phyloP scores from a whole-genome alignment of 2,113 vertebrate genomes.

The Silurus meridionalis region DNA sequence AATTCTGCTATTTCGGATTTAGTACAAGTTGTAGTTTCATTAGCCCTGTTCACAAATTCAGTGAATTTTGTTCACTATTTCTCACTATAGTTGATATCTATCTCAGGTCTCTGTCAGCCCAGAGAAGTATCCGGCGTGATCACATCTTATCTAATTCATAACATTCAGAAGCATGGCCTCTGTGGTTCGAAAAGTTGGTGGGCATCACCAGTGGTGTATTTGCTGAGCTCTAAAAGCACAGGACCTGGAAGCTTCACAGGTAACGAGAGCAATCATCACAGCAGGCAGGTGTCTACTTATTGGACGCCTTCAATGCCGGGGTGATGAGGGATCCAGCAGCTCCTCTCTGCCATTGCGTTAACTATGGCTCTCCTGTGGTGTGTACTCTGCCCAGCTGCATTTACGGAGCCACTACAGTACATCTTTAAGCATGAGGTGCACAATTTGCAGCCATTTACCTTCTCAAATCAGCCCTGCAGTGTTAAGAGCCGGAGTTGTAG shows the following conservation, averaged over 20 bases:
- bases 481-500: constrained; percentile 29
- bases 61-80: background rate
- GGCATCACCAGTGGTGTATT: constrained; percentile 38
- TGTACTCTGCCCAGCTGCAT: constrained; percentile 44
- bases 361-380: constrained; percentile 45
- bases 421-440: constrained; percentile 37
- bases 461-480: constrained; percentile 34
- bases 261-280: constrained; percentile 54
- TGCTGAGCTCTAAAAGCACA: constrained; percentile 44
- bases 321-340: constrained; percentile 35
- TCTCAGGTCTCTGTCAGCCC: background rate
- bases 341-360: constrained; percentile 37
- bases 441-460: constrained; percentile 48
- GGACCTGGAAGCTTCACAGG: constrained; percentile 22
- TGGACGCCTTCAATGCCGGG: constrained; percentile 45
- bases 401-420: constrained; percentile 45
- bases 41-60: background rate
- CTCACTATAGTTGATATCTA: constrained; percentile 3
- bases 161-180: constrained; percentile 26
- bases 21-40: background rate
- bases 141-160: constrained; percentile 29
- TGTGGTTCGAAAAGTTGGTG: constrained; percentile 22
- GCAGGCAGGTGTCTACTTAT: constrained; percentile 49
- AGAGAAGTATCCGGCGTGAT: constrained; percentile 11
- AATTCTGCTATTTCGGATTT: background rate